Base-by-base conservation (phyloP, 2,888 invertebrate genomes). In the Achlya flavicornis region DNA sequence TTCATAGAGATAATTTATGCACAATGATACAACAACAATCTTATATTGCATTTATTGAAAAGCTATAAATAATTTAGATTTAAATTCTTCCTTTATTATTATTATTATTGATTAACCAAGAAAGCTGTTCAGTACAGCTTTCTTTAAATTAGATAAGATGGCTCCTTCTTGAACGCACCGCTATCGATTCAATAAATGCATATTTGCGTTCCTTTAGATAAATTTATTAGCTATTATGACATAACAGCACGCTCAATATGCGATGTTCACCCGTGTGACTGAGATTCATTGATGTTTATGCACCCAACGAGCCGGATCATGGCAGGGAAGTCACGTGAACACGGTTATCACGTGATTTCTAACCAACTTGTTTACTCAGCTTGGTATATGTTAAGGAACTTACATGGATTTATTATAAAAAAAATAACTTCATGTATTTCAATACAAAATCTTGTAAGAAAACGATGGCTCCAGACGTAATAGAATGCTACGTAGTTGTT, bases 301-400 rank as follows among this genome's bases (percentile, higher is more conserved):
- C 74, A 80, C 70, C 72, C 79, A 76, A 64, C 68, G 78, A 80
- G 65, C 78, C 71, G 80, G 41, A 65, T 63, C 64, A 66, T 71
- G 62, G 66, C 79, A 72, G 78, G 69, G 66, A 76, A 81, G 74
- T 86, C 84, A 83, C 70, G 67, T 73, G 82, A 72, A 73, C 70
- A 70, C 3, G 3, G 4, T 16, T 19, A 19, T 53, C 10, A 53
- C 19, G 10, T 14, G 48, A 48, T 16, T 5, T 48, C 16, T 16
- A 16, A 48, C 48, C 41, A 10, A 4, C 11, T 4, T 16, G 48
- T 6, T 38, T 41, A 8, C n/a, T n/a, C n/a, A n/a, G n/a, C n/a
- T n/a, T n/a, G n/a, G n/a, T 53, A 53, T 53, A 19, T 1, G 53
- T n/a, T 48, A 26, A 5, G 35, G 14, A 14, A 16, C 16, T 48